These are phyloP conservation scores for Dolichopus griseipennis DNA, from an alignment of 2,888 invertebrate species.

Conservation along the genomic window DNA sequence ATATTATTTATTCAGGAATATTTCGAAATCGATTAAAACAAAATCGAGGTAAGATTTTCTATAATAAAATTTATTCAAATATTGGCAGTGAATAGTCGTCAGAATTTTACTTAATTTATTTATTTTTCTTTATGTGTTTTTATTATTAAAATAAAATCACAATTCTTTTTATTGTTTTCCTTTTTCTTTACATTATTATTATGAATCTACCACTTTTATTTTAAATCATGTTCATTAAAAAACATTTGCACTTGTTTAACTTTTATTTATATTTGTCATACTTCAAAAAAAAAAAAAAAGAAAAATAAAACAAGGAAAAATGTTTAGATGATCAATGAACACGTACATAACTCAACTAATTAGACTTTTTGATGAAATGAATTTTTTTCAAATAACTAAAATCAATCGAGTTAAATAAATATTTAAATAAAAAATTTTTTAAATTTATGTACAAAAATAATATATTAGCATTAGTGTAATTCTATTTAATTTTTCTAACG, in stretches of 20 bases:
- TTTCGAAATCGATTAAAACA: constrained; percentile 17
- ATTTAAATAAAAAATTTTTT: too few relatives aligned
- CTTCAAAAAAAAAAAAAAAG: too few relatives aligned
- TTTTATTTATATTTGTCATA: neutral
- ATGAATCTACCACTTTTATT: neutral
- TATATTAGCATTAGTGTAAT: too few relatives aligned
- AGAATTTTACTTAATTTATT: neutral
- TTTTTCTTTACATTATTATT: neutral
- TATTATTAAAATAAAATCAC: neutral
- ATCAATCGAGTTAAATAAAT: too few relatives aligned
- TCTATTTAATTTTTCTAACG: too few relatives aligned
- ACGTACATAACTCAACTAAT: too few relatives aligned
- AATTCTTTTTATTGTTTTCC: neutral
- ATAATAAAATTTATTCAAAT: constrained; percentile 1
- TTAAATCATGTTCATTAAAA: neutral
- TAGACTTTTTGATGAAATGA: too few relatives aligned
- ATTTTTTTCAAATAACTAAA: too few relatives aligned
- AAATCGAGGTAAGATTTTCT: constrained; percentile 18
- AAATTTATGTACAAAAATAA: too few relatives aligned
- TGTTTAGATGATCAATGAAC: too few relatives aligned
- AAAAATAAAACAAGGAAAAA: too few relatives aligned
- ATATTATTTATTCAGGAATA: constrained; percentile 15
- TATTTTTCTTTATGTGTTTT: neutral
- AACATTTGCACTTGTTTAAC: neutral
- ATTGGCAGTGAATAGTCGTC: constrained; percentile 1